A percentile compares a stretch with the other conserved stretches of the same genome.
phyloP scores from a whole-genome alignment of 2,888 invertebrate species.

The Blastobasis adustella region DNA sequence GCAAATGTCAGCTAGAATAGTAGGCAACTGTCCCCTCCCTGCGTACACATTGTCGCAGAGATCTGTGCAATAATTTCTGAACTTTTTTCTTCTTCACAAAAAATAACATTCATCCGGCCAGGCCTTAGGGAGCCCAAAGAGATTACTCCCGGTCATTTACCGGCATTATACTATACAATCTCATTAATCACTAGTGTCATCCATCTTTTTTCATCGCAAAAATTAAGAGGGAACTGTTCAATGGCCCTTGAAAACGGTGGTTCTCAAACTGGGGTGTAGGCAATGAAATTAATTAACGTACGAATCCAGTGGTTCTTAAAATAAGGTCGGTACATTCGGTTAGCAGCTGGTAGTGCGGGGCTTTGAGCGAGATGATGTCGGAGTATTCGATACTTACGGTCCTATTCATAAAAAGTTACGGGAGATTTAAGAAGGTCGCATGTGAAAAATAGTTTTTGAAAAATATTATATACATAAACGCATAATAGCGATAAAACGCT shows the following conservation, averaged over 20 bases:
- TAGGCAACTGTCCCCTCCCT: too few species aligned
- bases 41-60: too few species aligned
- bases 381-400: neutral
- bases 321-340: conserved; percentile 27
- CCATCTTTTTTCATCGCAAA: neutral
- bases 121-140: neutral
- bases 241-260: conserved; percentile 1
- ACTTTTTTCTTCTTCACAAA: too few species aligned
- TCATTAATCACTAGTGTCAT: conserved; percentile 3
- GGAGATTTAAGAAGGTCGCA: neutral
- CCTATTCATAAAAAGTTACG: neutral
- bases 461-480: neutral
- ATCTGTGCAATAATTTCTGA: too few species aligned
- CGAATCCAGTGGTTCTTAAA: conserved; percentile 22
- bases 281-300: conserved; percentile 27
- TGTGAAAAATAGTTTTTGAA: neutral
- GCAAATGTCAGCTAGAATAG: too few species aligned
- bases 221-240: neutral
- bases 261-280: conserved; percentile 3
- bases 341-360: conserved; percentile 11
- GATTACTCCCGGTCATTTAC: neutral
- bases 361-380: neutral
- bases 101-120: too few species aligned
- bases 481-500: neutral
- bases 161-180: neutral